Evolutionary conservation across 2,113 vertebrate genomes (phyloP).

Genomic region (Holacanthus passer): DNA sequence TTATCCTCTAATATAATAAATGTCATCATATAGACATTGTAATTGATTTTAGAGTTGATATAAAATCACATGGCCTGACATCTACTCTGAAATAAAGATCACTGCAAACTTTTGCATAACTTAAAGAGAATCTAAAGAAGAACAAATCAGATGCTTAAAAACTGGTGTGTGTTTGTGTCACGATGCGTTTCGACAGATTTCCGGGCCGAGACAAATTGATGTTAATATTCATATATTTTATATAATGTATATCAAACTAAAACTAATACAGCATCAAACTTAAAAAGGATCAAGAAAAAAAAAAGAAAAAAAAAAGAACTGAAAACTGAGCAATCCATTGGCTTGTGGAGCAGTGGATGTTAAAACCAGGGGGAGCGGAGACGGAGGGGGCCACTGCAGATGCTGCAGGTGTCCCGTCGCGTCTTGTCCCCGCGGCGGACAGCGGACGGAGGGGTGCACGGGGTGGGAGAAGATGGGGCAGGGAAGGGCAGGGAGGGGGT

Average conservation of each 20-base stretch:
- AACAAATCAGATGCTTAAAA: too few species aligned
- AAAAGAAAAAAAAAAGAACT: constrained; percentile 41
- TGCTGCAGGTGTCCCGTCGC: constrained; percentile 23
- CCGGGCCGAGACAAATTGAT: constrained; percentile 76
- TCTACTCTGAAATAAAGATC: constrained; percentile 4
- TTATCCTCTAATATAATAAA: not conserved
- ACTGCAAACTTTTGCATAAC: too few species aligned
- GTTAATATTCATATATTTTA: constrained; percentile 85
- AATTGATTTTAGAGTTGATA: not conserved
- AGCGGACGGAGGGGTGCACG: constrained; percentile 24
- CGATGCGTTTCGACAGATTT: constrained; percentile 66
- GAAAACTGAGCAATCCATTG: constrained; percentile 65
- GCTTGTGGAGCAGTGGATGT: constrained; percentile 63
- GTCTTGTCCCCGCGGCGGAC: constrained; percentile 17
- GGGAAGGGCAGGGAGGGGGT: not conserved
- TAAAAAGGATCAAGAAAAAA: constrained; percentile 79
- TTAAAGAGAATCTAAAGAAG: too few species aligned
- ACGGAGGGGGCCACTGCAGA: constrained; percentile 27
- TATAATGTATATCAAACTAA: constrained; percentile 88
- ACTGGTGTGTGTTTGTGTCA: constrained; percentile 8
- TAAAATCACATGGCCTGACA: not conserved
- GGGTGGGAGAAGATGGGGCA: too few species aligned
- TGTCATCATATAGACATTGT: not conserved
- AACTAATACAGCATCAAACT: constrained; percentile 87
- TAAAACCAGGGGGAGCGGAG: constrained; percentile 63